Evolutionary conservation across 1,140 invertebrate genomes (phyloP).

Genomic region (Pachyrhynchus sulphureomaculatus): DNA sequence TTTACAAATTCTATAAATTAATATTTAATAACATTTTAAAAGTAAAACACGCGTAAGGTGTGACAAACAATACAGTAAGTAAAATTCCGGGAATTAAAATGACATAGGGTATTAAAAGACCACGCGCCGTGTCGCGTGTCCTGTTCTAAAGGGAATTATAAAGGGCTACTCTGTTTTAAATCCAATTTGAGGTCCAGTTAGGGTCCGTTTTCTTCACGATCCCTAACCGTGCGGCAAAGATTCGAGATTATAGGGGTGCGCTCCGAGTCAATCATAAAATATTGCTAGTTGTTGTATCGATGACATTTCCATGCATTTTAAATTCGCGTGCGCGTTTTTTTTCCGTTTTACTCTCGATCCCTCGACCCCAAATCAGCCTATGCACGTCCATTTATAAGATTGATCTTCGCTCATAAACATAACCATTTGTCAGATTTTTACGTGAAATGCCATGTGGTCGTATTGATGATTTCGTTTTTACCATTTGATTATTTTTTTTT

Average conservation of each 20-base stretch:
- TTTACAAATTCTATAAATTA: slow-evolving; percentile 15
- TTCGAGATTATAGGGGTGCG: slow-evolving; percentile 22
- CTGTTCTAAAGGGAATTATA: slow-evolving; percentile 21
- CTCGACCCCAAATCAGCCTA: slow-evolving; percentile 21
- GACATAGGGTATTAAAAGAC: slow-evolving; percentile 29
- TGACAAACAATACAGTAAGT: slow-evolving; percentile 12
- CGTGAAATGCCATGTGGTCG: neutral
- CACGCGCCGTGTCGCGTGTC: slow-evolving; percentile 28
- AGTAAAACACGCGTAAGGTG: slow-evolving; percentile 16
- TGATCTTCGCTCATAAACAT: slow-evolving; percentile 38
- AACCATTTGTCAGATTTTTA: slow-evolving; percentile 38
- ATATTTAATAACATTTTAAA: slow-evolving; percentile 21
- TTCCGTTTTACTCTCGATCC: slow-evolving; percentile 1
- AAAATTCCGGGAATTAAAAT: slow-evolving; percentile 21
- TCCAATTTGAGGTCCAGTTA: slow-evolving; percentile 27
- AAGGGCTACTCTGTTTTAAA: slow-evolving; percentile 30
- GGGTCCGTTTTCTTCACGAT: slow-evolving; percentile 29
- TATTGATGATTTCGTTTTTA: slow-evolving; percentile 22
- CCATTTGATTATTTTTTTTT: neutral
- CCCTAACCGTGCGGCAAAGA: slow-evolving; percentile 25
- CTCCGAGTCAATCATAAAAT: slow-evolving; percentile 47
- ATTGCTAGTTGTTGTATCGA: slow-evolving; percentile 42
- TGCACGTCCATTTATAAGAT: slow-evolving; percentile 40
- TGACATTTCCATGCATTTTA: slow-evolving; percentile 47
- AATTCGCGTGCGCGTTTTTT: slow-evolving; percentile 29